Percentiles rank a stretch among this genome's conserved stretches.
Conservation (phyloP, 2,113 vertebrate species). For the Girardinichthys multiradiatus region DNA sequence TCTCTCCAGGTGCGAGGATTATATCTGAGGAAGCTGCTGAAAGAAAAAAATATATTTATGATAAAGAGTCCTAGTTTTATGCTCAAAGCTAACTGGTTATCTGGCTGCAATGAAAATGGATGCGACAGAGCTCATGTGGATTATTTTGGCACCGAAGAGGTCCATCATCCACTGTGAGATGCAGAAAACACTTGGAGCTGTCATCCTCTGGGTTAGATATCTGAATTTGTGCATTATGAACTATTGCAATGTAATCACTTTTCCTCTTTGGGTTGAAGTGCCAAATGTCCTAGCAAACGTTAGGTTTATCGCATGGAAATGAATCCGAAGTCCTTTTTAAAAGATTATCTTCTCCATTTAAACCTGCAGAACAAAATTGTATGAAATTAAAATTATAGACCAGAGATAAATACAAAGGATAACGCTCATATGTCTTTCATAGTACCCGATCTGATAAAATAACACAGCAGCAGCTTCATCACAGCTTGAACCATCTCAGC, state of each 20-base stretch:
- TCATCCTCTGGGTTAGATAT: not conserved
- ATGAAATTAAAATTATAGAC: not conserved
- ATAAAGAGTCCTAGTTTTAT: not conserved
- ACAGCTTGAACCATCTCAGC: not conserved
- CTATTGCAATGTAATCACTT: not conserved
- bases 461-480: constrained; percentile 25
- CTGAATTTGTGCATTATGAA: constrained; percentile 26
- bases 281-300: constrained; percentile 39
- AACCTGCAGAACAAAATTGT: not conserved
- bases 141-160: constrained; percentile 4
- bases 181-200: constrained; percentile 19
- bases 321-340: not conserved
- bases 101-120: constrained; percentile 17
- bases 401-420: not conserved
- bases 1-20: constrained; percentile 5
- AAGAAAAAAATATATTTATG: not conserved
- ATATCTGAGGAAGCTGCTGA: not conserved
- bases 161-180: constrained; percentile 13
- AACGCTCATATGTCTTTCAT: not conserved
- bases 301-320: constrained; percentile 18
- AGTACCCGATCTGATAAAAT: constrained; percentile 14
- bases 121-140: not conserved
- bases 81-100: not conserved
- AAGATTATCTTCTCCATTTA: not conserved
- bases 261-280: rapidly evolving